A percentile compares a stretch with the other conserved stretches of the same genome.
phyloP scores from a whole-genome alignment of 2,888 invertebrate genomes.

The Monopis laevigella region DNA sequence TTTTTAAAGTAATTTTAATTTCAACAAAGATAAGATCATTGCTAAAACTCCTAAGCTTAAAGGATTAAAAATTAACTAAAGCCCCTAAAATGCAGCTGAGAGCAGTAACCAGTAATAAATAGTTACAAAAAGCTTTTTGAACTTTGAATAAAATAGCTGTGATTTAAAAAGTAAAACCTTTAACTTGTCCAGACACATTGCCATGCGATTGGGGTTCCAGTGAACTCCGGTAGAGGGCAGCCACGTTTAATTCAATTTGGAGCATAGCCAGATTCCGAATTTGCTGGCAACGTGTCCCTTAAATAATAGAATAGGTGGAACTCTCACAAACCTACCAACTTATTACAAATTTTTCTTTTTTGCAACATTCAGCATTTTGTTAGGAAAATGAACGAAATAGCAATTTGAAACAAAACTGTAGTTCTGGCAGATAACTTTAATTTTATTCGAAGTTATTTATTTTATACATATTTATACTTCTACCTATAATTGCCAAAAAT shows the following conservation, averaged over 20 bases:
- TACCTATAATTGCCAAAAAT: too few relatives aligned
- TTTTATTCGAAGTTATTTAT: too few relatives aligned
- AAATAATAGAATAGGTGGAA: slow-evolving; percentile 49
- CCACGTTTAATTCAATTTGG: slow-evolving; percentile 62
- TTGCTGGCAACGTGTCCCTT: slow-evolving; percentile 50
- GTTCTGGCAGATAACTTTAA: too few relatives aligned
- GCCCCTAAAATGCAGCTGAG: background rate
- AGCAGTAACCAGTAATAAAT: too few relatives aligned
- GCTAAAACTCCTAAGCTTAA: too few relatives aligned
- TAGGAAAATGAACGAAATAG: too few relatives aligned
- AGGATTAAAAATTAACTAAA: too few relatives aligned
- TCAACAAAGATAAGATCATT: too few relatives aligned
- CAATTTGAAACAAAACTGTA: too few relatives aligned
- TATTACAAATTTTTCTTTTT: slow-evolving; percentile 6
- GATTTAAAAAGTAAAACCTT: slow-evolving; percentile 10
- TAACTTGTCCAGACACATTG: slow-evolving; percentile 25
- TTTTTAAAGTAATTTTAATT: too few relatives aligned
- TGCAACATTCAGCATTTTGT: slow-evolving; percentile 4
- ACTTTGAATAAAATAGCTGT: slow-evolving; percentile 1
- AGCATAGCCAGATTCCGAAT: slow-evolving; percentile 52
- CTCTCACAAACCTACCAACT: slow-evolving; percentile 11
- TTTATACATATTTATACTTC: too few relatives aligned
- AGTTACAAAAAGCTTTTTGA: background rate
- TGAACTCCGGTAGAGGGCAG: slow-evolving; percentile 26
- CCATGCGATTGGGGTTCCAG: slow-evolving; percentile 45